A percentile compares a stretch with the other conserved stretches of the same genome.
phyloP scores from a whole-genome alignment of 2,113 vertebrate species.

The Bos indicus region DNA sequence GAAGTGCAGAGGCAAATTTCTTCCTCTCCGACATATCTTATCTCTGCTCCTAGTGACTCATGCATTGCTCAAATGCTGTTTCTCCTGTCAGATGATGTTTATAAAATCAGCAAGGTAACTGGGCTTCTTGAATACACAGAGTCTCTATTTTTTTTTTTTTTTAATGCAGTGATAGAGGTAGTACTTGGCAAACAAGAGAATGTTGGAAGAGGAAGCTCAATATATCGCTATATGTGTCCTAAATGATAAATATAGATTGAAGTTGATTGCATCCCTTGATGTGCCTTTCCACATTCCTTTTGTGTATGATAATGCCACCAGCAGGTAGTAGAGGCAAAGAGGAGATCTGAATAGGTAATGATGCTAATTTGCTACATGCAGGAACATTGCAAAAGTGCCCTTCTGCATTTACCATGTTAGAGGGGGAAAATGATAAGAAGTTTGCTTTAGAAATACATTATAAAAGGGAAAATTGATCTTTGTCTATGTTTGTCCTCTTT shows the following conservation, averaged over 20 bases:
- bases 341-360: constrained; percentile 28
- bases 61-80: background rate
- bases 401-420: background rate
- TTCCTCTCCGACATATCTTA: background rate
- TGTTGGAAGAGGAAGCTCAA: constrained; percentile 43
- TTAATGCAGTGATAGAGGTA: background rate
- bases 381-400: background rate
- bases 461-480: constrained; percentile 69
- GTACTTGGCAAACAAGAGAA: constrained; percentile 46
- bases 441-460: constrained; percentile 31
- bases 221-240: background rate
- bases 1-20: background rate
- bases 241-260: constrained; percentile 37
- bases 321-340: background rate
- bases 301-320: constrained; percentile 51
- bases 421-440: constrained; percentile 9
- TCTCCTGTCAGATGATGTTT: background rate
- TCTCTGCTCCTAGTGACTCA: background rate
- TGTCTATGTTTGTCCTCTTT: constrained; percentile 59
- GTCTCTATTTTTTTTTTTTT: background rate
- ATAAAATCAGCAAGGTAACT: background rate
- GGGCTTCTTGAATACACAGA: background rate
- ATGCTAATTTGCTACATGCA: constrained; percentile 5
- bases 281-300: constrained; percentile 31
- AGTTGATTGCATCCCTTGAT: constrained; percentile 24